Base-by-base conservation (phyloP, 37 sponge, comb jelly and placozoan genomes). In the Tethya wilhelma region DNA sequence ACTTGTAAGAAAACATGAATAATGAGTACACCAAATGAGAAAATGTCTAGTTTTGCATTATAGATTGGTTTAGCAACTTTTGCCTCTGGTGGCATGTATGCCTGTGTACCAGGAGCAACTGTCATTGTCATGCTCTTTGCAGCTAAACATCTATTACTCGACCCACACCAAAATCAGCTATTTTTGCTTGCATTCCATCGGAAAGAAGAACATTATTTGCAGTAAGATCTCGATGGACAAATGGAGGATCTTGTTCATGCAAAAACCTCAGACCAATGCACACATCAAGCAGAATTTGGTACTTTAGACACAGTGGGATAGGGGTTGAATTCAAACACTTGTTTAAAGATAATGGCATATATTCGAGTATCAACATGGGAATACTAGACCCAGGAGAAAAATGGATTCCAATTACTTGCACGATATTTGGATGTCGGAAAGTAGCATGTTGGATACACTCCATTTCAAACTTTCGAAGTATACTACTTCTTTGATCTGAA, bases 121-220 rank as follows among this genome's bases (percentile, higher is more conserved):
- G 78, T 66, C 34, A 78, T 14, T 14, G 58, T 22, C 38, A 32
- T 34, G 44, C 20, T 38, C 12, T 44, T 7, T 57, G 31, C 19
- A 62, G 59, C 23, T 55, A n/a, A 23, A 17, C 5, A 42, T 37
- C 30, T 22, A 83, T 9, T 23, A 75, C 56, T 36, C 56, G 67
- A 7, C 70, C 76, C 84, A 66, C 6, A 3, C 84, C 84, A n/a
- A 84, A 46, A 53, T 84, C 84, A 41, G 75, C 64, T 5, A 84
- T 67, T 59, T 84, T 84, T 14, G 84, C 84, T 66, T 26, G 38
- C 57, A 84, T 12, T 17, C 64, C 40, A 3, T 56, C 60, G 1
- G 84, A 69, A 46, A 84, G 67, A 1, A 84, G 69, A 25, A 84
- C 77, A 49, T 84, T 84, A 59, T 84, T 84, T 23, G 84, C 34